Percentiles rank a stretch among this genome's conserved stretches.
Evolutionary conservation across 1,140 invertebrate genomes (phyloP).

Genomic region (Pseudomyrmex pallidus): DNA sequence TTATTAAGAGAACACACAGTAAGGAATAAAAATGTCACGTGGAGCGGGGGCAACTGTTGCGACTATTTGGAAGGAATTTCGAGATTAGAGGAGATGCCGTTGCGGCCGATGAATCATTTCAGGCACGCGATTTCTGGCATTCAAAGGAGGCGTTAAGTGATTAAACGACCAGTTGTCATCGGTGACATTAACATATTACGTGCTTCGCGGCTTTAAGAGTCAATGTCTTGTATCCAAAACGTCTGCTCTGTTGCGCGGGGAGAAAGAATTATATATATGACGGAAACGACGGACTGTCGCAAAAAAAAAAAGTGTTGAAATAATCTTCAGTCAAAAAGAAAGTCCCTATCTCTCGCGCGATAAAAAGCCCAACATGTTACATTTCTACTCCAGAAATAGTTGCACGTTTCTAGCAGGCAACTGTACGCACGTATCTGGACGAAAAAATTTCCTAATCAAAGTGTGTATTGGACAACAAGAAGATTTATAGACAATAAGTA

Average conservation of each 20-base stretch:
- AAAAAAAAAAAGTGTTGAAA: conserved; percentile 57
- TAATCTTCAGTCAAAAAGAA: conserved; percentile 44
- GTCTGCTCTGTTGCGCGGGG: conserved; percentile 51
- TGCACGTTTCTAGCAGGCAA: background rate
- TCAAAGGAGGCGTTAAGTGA: conserved; percentile 77
- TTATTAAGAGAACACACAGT: conserved; percentile 53
- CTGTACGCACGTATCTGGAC: background rate
- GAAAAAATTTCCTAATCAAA: background rate
- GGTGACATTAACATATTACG: conserved; percentile 77
- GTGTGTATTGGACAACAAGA: background rate
- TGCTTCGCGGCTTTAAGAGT: conserved; percentile 61
- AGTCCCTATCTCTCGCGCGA: background rate
- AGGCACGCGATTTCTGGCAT: conserved; percentile 73
- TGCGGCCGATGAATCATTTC: conserved; percentile 73
- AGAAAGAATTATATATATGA: conserved; percentile 72
- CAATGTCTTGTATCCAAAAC: conserved; percentile 75
- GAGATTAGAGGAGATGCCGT: conserved; percentile 74
- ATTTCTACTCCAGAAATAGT: background rate
- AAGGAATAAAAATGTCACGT: conserved; percentile 50
- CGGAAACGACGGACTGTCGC: conserved; percentile 51
- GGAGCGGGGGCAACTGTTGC: conserved; percentile 39
- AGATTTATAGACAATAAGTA: background rate
- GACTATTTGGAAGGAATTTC: conserved; percentile 73
- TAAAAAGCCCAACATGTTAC: conserved; percentile 5
- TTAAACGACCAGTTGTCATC: conserved; percentile 76